These are phyloP conservation scores for Homarus gammarus DNA, from an alignment of 2,888 invertebrate genomes.

Conservation along the genomic window DNA sequence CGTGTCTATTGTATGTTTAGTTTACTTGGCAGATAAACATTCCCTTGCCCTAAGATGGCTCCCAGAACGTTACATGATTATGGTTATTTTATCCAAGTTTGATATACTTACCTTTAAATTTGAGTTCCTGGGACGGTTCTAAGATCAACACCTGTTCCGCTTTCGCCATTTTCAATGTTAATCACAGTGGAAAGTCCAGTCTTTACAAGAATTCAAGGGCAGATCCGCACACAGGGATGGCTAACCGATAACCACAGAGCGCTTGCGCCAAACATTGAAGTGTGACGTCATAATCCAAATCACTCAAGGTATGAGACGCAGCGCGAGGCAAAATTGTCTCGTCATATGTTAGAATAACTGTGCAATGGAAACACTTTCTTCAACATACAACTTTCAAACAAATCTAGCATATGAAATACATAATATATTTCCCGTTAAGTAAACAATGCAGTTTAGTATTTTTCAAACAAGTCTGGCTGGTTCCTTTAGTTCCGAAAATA, in stretches of 20 bases:
- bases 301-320: slow-evolving; percentile 33
- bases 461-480: not conserved
- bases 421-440: no score
- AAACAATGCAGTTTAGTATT: no score
- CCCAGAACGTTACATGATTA: slow-evolving; percentile 43
- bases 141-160: slow-evolving; percentile 90
- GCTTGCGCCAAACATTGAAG: slow-evolving; percentile 55
- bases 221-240: slow-evolving; percentile 41
- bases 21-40: slow-evolving; percentile 49
- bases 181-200: slow-evolving; percentile 43
- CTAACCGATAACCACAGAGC: slow-evolving; percentile 49
- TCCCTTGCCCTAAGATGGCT: slow-evolving; percentile 55
- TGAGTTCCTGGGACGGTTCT: slow-evolving; percentile 92
- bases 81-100: not conserved
- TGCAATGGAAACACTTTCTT: not conserved
- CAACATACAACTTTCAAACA: no score
- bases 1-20: not conserved
- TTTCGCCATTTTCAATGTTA: slow-evolving; percentile 81
- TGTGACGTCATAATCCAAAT: slow-evolving; percentile 67
- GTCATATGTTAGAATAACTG: not conserved
- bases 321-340: not conserved
- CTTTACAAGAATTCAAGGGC: slow-evolving; percentile 23
- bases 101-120: slow-evolving; percentile 89
- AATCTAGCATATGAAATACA: not conserved
- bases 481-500: slow-evolving; percentile 31